Conservation (phyloP, 2,113 vertebrate species). For the Myodes glareolus region DNA sequence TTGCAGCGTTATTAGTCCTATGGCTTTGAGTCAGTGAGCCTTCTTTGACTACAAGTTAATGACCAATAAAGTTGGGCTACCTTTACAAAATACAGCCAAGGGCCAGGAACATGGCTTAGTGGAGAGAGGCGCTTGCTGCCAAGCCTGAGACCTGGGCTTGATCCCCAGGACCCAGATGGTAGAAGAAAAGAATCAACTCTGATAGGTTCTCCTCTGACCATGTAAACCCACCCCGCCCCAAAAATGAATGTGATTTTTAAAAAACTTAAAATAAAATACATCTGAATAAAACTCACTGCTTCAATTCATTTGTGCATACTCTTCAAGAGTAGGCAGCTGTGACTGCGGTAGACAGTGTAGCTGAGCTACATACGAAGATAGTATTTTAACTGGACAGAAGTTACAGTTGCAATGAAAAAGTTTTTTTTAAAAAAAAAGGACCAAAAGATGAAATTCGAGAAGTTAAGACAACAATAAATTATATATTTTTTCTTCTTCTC, state of each 20-base stretch:
- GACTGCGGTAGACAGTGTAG: neutral
- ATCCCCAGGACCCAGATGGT: neutral
- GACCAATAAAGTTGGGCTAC: neutral
- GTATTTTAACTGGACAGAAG: conserved; percentile 8
- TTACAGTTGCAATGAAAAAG: neutral
- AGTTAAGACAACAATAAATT: conserved; percentile 21
- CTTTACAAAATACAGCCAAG: neutral
- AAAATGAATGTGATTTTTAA: neutral
- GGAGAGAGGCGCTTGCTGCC: neutral
- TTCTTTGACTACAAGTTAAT: conserved; percentile 5
- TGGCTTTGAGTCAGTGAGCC: neutral
- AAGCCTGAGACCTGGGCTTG: neutral
- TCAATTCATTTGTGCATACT: neutral
- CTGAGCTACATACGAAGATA: neutral
- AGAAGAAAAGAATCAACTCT: neutral
- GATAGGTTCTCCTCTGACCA: neutral
- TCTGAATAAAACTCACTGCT: conserved; percentile 13
- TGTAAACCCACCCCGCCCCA: neutral
- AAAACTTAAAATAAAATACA: neutral
- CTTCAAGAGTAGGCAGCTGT: neutral
- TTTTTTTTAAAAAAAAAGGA: conserved; percentile 10
- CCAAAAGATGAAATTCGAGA: conserved; percentile 47
- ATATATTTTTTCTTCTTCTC: neutral
- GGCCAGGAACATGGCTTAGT: neutral
- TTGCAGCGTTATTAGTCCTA: neutral